Evolutionary conservation across 2,888 invertebrate genomes (phyloP), one percentile per base, ranked within the genome.

Genomic region (Amblyteles armatorius): DNA sequence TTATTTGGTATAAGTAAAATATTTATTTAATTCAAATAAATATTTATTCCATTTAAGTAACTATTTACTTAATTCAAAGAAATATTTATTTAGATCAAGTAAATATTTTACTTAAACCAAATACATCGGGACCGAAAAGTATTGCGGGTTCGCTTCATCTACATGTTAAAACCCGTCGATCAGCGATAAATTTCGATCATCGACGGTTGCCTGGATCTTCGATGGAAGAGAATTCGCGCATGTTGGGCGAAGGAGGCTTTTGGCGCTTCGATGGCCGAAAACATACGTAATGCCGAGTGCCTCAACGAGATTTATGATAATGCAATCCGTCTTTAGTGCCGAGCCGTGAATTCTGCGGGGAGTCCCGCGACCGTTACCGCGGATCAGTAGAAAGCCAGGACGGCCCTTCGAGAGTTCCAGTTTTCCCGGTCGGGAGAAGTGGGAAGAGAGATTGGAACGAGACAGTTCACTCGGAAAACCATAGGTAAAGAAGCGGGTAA

Each of bases 251-350:
- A 22, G n/a, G n/a, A 13, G 33, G 33, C 7, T n/a, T 44, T 22
- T 40, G 19, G 2, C 2, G 40, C 1, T 40, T 3, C 16, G 26
- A 33, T 19, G 52, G 50, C 26, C 22, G 67, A 71, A 26, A 40
- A 50, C 36, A 73, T 60, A 44, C 60, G 68, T 36, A 68, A 60
- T 52, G 67, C 65, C 50, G 79, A 40, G 68, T 50, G 48, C 44
- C 76, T 48, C 83, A 85, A 85, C 71, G 71, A 84, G 83, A 85
- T 87, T 87, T 82, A 85, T 85, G 87, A 85, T 87, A 87, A 87
- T 85, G 87, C 84, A 85, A 87, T 85, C 79, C 84, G 67, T 87
- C 85, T 82, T 87, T 82, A 84, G 79, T 79, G 79, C 68, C 57
- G 72, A n/a, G 48, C 60, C 57, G 50, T 71, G 55, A 71, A 79